A percentile compares a stretch with the other conserved stretches of the same genome.
These are phyloP conservation scores for Poecilus cupreus DNA, from an alignment of 2,888 invertebrate genomes.

Conservation along the genomic window DNA sequence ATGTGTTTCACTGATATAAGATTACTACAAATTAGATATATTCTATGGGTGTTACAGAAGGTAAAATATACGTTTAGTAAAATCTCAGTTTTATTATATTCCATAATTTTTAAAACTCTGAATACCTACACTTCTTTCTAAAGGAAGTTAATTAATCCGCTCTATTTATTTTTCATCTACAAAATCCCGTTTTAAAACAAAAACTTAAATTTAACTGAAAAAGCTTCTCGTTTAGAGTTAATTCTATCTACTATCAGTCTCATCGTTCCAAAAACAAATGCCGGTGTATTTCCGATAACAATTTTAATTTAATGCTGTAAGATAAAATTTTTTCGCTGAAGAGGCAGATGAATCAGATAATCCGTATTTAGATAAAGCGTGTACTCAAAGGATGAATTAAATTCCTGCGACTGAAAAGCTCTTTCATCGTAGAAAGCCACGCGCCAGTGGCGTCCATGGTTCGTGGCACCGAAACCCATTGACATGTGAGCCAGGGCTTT, in stretches of 20 bases:
- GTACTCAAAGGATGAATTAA: conserved; percentile 53
- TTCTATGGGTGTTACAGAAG: not conserved
- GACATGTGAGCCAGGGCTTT: no score
- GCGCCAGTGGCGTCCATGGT: no score
- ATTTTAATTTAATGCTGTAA: conserved; percentile 39
- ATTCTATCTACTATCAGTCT: not conserved
- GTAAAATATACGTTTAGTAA: not conserved
- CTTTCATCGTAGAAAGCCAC: not conserved
- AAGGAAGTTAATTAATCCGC: not conserved
- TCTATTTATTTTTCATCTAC: conserved; percentile 34
- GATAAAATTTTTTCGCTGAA: conserved; percentile 38
- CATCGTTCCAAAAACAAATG: not conserved
- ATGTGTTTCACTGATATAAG: no score
- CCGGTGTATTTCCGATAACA: conserved; percentile 23
- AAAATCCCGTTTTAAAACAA: conserved; percentile 12
- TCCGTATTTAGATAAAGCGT: conserved; percentile 50
- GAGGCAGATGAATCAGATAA: conserved; percentile 54
- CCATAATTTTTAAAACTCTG: not conserved
- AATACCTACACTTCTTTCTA: conserved; percentile 11
- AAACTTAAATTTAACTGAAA: not conserved
- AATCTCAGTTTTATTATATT: not conserved
- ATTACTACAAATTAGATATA: no score
- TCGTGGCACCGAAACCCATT: no score
- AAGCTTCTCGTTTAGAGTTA: conserved; percentile 7
- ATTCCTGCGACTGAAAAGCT: conserved; percentile 45